Evolutionary conservation across 2,888 invertebrate species (phyloP).

Genomic region (Epirrita christyi): DNA sequence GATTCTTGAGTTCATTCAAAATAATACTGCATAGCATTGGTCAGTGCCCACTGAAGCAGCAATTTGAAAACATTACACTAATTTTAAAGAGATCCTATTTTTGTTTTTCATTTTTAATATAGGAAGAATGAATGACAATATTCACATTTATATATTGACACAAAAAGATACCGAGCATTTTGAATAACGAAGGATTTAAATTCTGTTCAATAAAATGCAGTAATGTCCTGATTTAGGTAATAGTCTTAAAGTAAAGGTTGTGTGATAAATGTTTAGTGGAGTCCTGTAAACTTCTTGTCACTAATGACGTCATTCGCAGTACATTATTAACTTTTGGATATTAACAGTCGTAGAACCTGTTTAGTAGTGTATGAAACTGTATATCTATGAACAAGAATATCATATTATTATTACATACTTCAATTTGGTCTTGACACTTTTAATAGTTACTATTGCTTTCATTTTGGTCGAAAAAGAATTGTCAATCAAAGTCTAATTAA

Average conservation of each 20-base stretch:
- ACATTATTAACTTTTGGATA: slow-evolving; percentile 19
- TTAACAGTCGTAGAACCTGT: slow-evolving; percentile 20
- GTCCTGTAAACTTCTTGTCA: slow-evolving; percentile 21
- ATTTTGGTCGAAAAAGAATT: neutral
- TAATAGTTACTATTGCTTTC: too few relatives aligned
- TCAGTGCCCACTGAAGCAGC: too few relatives aligned
- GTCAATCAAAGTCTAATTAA: neutral
- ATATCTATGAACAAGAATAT: too few relatives aligned
- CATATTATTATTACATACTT: too few relatives aligned
- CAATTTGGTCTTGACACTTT: too few relatives aligned
- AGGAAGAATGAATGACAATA: too few relatives aligned
- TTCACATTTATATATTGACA: too few relatives aligned
- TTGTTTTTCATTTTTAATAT: too few relatives aligned
- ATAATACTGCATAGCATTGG: neutral
- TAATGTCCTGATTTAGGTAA: slow-evolving; percentile 17
- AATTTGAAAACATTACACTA: too few relatives aligned
- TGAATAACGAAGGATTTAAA: neutral
- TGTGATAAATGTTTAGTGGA: slow-evolving; percentile 48
- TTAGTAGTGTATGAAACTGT: too few relatives aligned
- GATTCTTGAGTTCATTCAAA: neutral
- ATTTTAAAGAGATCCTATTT: too few relatives aligned
- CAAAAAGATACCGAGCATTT: too few relatives aligned
- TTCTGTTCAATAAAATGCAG: neutral
- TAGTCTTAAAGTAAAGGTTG: slow-evolving; percentile 66
- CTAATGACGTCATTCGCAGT: slow-evolving; percentile 14